Base-by-base conservation (phyloP, 2,888 invertebrate species). In the Pomacea canaliculata region DNA sequence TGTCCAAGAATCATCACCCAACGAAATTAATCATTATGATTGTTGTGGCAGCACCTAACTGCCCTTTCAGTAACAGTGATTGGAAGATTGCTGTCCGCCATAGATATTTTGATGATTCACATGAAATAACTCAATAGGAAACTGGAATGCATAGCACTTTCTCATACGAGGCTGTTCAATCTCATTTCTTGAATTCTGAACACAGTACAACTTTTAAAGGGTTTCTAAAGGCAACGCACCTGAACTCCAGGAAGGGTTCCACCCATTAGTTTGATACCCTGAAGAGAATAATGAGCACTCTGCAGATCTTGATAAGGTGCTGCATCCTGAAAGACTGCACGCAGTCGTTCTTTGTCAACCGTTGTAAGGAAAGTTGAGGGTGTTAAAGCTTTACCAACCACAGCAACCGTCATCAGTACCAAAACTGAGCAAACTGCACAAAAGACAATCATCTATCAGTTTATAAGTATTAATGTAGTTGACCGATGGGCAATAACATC, bases 261-360 rank as follows among this genome's bases (percentile, higher is more conserved):
- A 84, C 93, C 94, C 2, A 96, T 91, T 69, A 94, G 91, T 83
- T 93, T 94, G 76, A 94, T 93, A 70, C 96, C 97, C 75, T 94
- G 92, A 0, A 94, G 92, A 7, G 95, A 94, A 92, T 95, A 95
- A 89, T 96, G 95, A 56, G 95, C 90, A 8, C 93, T 91, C 12
- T 88, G 84, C 46, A 90, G 82, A 80, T 92, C 91, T 16, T 80
- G 75, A 71, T 85, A 89, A 3, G 90, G 90, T 27, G 84, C 82
- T 9, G 89, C 90, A 18, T 86, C 80, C 62, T 89, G 86, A 85
- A 91, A 91, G 10, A 91, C 89, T 19, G 85, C 81, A 78, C 86
- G 86, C 56, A 91, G 81, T 23, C 90, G 83, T 8, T 84, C 84
- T 80, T 87, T 86, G 80, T 91, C 91, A 10, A 87, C 83, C 8